Conservation (phyloP, 2,113 vertebrate species). For the Tupaia chinensis region DNA sequence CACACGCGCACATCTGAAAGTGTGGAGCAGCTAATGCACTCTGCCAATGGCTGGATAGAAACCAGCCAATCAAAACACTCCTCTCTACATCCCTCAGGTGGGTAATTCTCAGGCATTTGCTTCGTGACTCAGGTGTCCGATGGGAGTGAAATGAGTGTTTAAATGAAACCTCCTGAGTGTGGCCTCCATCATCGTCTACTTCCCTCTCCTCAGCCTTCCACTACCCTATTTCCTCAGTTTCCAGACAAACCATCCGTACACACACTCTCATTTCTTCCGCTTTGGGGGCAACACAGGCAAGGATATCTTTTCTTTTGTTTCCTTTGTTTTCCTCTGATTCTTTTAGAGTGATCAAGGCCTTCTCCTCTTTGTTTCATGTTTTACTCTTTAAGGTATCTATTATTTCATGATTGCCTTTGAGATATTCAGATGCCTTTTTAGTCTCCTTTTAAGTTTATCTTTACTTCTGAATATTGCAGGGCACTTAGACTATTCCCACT, state of each 20-base stretch:
- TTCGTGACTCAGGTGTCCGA: neutral
- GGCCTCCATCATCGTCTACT: neutral
- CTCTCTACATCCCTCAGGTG: neutral
- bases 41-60: neutral
- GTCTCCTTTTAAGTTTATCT: neutral
- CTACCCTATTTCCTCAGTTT: neutral
- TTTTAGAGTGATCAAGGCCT: neutral
- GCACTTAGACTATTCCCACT: neutral
- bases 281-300: neutral
- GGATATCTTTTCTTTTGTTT: neutral
- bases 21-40: neutral
- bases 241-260: neutral
- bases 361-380: neutral
- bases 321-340: neutral
- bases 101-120: neutral
- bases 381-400: neutral
- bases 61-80: neutral
- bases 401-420: neutral
- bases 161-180: neutral
- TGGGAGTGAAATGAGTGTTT: neutral
- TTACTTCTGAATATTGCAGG: neutral
- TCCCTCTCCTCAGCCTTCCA: neutral
- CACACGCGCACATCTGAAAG: neutral
- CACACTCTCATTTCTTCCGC: neutral
- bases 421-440: neutral